Evolutionary conservation across 2,888 invertebrate species (phyloP).

Genomic region (Dolichomitus sp.): DNA sequence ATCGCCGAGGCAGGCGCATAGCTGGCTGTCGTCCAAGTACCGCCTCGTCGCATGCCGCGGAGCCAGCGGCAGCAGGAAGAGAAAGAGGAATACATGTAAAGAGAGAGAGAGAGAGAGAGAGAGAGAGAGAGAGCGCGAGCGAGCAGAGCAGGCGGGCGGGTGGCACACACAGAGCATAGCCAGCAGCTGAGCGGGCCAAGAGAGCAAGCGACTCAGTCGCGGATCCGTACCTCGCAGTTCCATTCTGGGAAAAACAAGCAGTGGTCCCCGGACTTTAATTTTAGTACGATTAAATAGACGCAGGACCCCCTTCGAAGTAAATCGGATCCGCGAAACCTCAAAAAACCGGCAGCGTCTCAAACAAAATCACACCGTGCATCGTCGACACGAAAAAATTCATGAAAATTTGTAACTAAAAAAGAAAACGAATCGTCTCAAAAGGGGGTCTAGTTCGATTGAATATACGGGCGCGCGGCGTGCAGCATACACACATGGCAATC

Average conservation of each 20-base stretch:
- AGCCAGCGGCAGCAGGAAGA: slow-evolving; percentile 68
- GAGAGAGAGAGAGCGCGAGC: not conserved
- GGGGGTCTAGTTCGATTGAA: slow-evolving; percentile 24
- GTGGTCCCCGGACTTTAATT: slow-evolving; percentile 55
- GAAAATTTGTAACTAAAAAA: slow-evolving; percentile 4
- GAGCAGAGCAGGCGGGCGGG: slow-evolving; percentile 41
- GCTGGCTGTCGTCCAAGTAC: slow-evolving; percentile 84
- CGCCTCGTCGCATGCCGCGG: slow-evolving; percentile 78
- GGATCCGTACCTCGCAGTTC: slow-evolving; percentile 64
- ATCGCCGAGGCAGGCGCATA: slow-evolving; percentile 81
- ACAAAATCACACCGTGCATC: not conserved
- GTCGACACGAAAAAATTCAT: not conserved
- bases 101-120: not conserved
- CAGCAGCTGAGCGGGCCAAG: slow-evolving; percentile 71
- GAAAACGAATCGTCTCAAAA: slow-evolving; percentile 16
- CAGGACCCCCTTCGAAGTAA: not conserved
- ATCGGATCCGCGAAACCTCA: not conserved
- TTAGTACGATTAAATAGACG: slow-evolving; percentile 39
- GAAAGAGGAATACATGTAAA: slow-evolving; percentile 1
- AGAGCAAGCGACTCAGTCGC: slow-evolving; percentile 71
- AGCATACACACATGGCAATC: slow-evolving; percentile 77
- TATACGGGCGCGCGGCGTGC: slow-evolving; percentile 57
- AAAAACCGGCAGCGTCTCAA: not conserved
- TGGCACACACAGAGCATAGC: slow-evolving; percentile 78
- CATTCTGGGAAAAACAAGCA: slow-evolving; percentile 69